Evolutionary conservation across 2,113 vertebrate genomes (phyloP), one percentile per base, ranked within the genome.

Genomic region (Notothenia coriiceps): DNA sequence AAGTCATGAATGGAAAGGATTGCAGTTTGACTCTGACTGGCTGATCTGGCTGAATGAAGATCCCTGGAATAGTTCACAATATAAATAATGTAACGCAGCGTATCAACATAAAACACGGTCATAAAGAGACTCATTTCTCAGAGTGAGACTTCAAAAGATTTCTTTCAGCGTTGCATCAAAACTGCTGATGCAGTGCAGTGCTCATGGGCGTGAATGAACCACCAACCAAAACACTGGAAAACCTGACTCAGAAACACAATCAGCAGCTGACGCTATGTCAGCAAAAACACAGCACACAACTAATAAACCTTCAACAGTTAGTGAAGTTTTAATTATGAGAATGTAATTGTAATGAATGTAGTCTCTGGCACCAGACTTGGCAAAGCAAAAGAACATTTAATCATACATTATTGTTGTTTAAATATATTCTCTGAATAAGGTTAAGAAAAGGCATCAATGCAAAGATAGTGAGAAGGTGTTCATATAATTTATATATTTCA

Each of bases 161-260:
- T 29, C 29, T 29, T 29, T 29, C 29, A 29, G 29, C 29, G 29
- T 29, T 29, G 29, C 29, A 0, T 29, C 29, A 29, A 29, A 82
- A 57, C 44, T 70, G 74, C 73, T 55, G 50, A 72, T 59, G 14
- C 4, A 46, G 43, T 51, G 4, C 8, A 54, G 20, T 62, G 5
- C 14, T 40, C 10, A 55, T 18, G 29, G 29, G 63, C 76, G 70
- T 69, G 62, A 70, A 13, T 74, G 52, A 69, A 17, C 79, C 77
- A 77, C 49, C 40, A 55, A 74, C 72, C 18, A 66, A 80, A 70
- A 70, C 11, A 10, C 70, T 20, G 11, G 82, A 87, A 82, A 59
- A 46, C 67, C 40, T 86, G 72, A 85, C 49, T 86, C 75, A 86
- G 77, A 88, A 89, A 91, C 84, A 76, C 77, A 81, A 77, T 33